phyloP scores from a whole-genome alignment of 2,797 vertebrate species.

The Hydrophis major region DNA sequence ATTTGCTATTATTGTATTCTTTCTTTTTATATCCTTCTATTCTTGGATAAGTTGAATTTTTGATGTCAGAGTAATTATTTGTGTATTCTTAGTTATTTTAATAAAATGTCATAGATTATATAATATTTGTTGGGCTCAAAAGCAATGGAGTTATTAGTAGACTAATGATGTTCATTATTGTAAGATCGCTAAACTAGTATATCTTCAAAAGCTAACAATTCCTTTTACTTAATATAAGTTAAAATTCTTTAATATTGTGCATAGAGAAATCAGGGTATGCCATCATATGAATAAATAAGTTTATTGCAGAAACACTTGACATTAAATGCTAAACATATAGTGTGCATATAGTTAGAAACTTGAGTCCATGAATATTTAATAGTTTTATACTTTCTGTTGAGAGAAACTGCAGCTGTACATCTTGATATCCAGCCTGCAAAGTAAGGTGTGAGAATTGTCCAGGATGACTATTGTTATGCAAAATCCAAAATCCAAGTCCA shows the following conservation, averaged over 20 bases:
- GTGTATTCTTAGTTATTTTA: not conserved
- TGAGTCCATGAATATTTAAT: not conserved
- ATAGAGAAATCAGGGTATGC: not conserved
- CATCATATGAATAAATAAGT: not conserved
- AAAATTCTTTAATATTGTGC: not conserved
- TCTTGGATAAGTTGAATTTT: not conserved
- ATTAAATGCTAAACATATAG: not conserved
- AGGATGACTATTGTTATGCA: not conserved
- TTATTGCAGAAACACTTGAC: not conserved
- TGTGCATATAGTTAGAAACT: not conserved
- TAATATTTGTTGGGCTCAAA: not conserved
- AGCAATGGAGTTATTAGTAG: not conserved
- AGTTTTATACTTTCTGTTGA: not conserved
- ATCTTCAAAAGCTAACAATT: not conserved
- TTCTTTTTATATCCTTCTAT: not conserved
- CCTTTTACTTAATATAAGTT: not conserved
- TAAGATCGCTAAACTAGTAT: not conserved
- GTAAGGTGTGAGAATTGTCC: not conserved
- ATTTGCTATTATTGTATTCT: not conserved
- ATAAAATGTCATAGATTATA: not conserved
- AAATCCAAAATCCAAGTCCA: not conserved
- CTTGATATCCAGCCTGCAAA: not conserved
- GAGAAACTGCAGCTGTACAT: conserved; percentile 1
- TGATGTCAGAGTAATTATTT: not conserved
- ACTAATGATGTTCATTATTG: not conserved